Conservation (phyloP, 2,113 vertebrate species). For the Sialia sialis region DNA sequence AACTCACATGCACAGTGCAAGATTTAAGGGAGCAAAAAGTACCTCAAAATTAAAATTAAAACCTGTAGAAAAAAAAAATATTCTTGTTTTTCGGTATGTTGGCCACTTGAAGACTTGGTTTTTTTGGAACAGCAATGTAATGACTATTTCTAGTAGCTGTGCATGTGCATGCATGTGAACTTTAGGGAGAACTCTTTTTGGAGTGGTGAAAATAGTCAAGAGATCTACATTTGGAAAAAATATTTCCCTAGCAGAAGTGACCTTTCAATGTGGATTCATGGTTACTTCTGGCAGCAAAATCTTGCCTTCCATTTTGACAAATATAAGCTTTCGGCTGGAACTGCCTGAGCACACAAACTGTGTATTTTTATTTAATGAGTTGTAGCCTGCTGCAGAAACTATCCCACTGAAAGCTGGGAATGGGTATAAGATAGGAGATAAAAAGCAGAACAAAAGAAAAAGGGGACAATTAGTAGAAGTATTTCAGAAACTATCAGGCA, state of each 20-base stretch:
- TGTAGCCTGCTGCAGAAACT: neutral
- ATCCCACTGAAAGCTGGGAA: neutral
- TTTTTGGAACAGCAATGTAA: neutral
- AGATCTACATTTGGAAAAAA: slow-evolving; percentile 15
- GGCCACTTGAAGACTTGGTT: neutral
- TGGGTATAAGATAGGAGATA: neutral
- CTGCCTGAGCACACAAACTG: neutral
- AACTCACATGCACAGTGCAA: neutral
- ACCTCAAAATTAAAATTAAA: neutral
- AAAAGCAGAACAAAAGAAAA: neutral
- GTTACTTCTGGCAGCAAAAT: slow-evolving; percentile 6
- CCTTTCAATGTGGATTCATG: neutral
- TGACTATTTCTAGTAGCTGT: neutral
- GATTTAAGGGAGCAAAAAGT: neutral
- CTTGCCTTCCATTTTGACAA: neutral
- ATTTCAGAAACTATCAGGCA: neutral
- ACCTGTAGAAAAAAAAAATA: neutral
- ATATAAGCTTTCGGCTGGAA: neutral
- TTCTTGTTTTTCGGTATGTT: neutral
- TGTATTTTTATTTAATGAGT: neutral
- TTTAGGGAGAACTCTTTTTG: neutral
- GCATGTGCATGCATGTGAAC: neutral
- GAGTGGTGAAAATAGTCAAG: neutral
- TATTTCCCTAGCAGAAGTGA: neutral
- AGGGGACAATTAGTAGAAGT: neutral